Percentiles rank a stretch among this genome's conserved stretches.
phyloP scores from a whole-genome alignment of 2,888 invertebrate species.

The Eudemis profundana region DNA sequence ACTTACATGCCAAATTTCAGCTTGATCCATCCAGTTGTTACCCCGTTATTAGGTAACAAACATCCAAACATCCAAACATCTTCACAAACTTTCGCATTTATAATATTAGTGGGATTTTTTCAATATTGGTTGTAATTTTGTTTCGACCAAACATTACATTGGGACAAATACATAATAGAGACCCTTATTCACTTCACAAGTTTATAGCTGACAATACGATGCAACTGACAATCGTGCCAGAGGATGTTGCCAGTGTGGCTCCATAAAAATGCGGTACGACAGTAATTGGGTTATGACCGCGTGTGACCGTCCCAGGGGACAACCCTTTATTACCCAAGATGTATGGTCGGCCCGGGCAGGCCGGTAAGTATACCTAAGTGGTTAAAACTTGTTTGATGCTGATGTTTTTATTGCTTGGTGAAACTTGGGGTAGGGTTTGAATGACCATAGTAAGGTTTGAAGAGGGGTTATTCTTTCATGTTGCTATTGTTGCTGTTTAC shows the following conservation, averaged over 20 bases:
- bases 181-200: neutral
- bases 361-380: conserved; percentile 3
- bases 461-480: no score
- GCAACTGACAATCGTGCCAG: conserved; percentile 1
- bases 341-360: conserved; percentile 49
- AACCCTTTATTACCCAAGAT: conserved; percentile 61
- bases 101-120: no score
- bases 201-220: neutral
- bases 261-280: conserved; percentile 68
- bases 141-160: no score
- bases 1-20: no score
- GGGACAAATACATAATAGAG: no score
- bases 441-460: neutral
- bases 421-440: neutral
- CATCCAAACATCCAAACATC: no score
- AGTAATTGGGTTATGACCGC: conserved; percentile 73
- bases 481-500: no score
- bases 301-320: conserved; percentile 55
- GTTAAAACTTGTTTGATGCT: conserved; percentile 31
- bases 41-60: no score
- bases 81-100: no score
- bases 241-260: conserved; percentile 38
- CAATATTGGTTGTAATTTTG: no score
- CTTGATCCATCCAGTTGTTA: no score
- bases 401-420: conserved; percentile 22